These are phyloP conservation scores for Palythoa grandiflora DNA, from an alignment of 92 coral and sea anemone species.

Conservation along the genomic window DNA sequence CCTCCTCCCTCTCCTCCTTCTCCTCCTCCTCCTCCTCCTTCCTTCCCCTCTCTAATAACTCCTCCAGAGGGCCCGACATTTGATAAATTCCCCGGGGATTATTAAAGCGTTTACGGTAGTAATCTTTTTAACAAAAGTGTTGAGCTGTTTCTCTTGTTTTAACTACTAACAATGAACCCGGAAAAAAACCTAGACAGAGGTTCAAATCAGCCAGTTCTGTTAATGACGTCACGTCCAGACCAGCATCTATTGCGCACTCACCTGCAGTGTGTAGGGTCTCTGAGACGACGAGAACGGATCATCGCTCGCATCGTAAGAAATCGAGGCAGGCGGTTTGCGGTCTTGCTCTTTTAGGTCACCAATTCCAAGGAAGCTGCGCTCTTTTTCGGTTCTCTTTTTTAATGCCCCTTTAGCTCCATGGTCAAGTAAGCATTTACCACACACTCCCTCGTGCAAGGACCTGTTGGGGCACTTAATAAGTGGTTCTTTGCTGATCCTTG, in stretches of 20 bases:
- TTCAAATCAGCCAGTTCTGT: too few relatives aligned
- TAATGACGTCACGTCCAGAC: too few relatives aligned
- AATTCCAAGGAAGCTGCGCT: neutral
- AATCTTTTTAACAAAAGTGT: too few relatives aligned
- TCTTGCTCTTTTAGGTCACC: neutral
- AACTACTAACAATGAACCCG: too few relatives aligned
- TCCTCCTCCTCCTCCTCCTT: too few relatives aligned
- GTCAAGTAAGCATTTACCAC: slow-evolving; percentile 34
- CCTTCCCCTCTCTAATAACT: too few relatives aligned
- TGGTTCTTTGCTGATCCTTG: neutral
- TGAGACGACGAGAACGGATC: slow-evolving; percentile 39
- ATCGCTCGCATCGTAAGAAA: slow-evolving; percentile 26
- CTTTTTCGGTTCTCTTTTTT: neutral
- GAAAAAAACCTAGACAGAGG: too few relatives aligned
- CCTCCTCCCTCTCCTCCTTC: too few relatives aligned
- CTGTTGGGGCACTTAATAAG: slow-evolving; percentile 17
- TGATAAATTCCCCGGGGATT: too few relatives aligned
- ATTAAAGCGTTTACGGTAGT: too few relatives aligned
- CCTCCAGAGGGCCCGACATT: too few relatives aligned
- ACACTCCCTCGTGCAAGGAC: slow-evolving; percentile 40
- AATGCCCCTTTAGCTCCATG: neutral
- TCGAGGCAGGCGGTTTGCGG: neutral
- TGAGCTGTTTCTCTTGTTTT: too few relatives aligned
- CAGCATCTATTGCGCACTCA: neutral
- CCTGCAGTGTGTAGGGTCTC: slow-evolving; percentile 49